Evolutionary conservation across 2,113 vertebrate genomes (phyloP).

Genomic region (Hemiscyllium ocellatum): DNA sequence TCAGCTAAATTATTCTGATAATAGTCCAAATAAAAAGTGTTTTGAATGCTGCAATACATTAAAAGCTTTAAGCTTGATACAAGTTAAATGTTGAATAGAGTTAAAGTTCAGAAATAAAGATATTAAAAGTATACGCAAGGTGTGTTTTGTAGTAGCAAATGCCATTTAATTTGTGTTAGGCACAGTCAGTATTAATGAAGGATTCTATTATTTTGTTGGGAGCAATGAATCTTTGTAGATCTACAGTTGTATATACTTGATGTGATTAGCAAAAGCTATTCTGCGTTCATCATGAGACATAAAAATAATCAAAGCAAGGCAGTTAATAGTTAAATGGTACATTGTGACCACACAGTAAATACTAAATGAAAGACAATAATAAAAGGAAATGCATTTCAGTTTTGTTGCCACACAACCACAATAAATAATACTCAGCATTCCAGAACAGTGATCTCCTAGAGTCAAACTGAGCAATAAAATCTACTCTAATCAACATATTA

Average conservation of each 20-base stretch:
- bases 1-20: background rate
- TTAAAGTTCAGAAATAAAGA: background rate
- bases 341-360: background rate
- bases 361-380: background rate
- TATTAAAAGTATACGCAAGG: background rate
- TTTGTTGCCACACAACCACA: background rate
- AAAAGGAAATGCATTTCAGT: background rate
- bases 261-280: background rate
- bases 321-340: background rate
- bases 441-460: background rate
- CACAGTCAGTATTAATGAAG: background rate
- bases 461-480: background rate
- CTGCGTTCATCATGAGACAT: background rate
- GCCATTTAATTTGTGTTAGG: background rate
- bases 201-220: background rate
- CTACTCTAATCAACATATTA: background rate
- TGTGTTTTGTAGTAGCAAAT: background rate
- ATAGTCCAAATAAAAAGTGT: background rate
- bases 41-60: background rate
- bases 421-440: background rate
- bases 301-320: background rate
- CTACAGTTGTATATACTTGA: background rate
- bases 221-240: background rate
- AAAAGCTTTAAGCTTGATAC: background rate
- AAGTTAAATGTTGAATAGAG: background rate